These are phyloP conservation scores for Blastobasis adustella DNA, from an alignment of 2,888 invertebrate species.

Conservation along the genomic window DNA sequence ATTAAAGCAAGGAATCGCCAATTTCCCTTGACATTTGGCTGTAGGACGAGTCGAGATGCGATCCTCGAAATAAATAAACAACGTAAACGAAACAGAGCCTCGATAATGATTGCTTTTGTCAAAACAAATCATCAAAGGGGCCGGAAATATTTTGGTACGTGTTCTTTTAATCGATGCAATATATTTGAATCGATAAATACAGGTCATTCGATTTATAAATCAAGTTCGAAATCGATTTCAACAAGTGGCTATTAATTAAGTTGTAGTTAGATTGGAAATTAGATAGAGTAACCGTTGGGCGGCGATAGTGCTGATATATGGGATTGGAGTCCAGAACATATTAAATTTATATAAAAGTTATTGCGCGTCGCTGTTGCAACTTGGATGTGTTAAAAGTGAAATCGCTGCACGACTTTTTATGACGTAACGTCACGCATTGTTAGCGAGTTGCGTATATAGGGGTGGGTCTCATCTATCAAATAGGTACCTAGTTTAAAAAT, in stretches of 20 bases:
- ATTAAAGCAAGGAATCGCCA: constrained; percentile 17
- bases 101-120: constrained; percentile 23
- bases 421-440: too few relatives aligned
- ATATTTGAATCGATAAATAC: constrained; percentile 60
- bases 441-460: neutral
- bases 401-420: neutral
- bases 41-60: constrained; percentile 10
- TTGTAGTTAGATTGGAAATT: constrained; percentile 72
- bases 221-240: constrained; percentile 71
- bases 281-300: constrained; percentile 62
- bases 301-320: constrained; percentile 53
- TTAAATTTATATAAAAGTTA: constrained; percentile 25
- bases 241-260: constrained; percentile 74
- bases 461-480: neutral
- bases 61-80: constrained; percentile 1
- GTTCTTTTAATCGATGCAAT: constrained; percentile 47
- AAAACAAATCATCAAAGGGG: constrained; percentile 38
- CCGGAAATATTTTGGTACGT: constrained; percentile 30
- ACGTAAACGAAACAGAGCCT: constrained; percentile 8
- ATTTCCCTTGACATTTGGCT: constrained; percentile 43
- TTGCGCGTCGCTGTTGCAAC: constrained; percentile 19
- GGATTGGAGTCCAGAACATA: constrained; percentile 21
- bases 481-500: constrained; percentile 16
- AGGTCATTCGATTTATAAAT: constrained; percentile 70
- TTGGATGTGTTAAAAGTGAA: constrained; percentile 31